Evolutionary conservation across 2,113 vertebrate genomes (phyloP), one percentile per base, ranked within the genome.

Genomic region (Oncorhynchus masou): DNA sequence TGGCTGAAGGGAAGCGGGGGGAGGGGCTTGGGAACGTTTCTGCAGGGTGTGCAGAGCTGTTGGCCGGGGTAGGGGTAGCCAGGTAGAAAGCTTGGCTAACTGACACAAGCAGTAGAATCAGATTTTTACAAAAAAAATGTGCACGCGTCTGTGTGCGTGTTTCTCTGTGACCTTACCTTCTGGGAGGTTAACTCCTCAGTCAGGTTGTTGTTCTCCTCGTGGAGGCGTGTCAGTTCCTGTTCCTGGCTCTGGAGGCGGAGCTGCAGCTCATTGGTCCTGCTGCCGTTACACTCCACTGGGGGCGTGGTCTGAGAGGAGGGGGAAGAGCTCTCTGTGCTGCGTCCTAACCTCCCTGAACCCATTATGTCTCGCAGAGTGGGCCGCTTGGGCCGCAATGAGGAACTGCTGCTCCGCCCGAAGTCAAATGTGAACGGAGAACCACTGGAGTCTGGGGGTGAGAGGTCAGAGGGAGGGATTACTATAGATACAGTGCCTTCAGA

Each of bases 361-460:
- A 95, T 93, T 82, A 94, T 84, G 69, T 96, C 95, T 45, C 90
- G 92, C 7, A 95, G 84, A 79, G 92, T 83, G 0, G 95, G 95
- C 72, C 90, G 94, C 76, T 88, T 95, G 2, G 92, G 75, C 80
- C 95, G 95, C 3, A 93, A 83, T 0, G 95, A 82, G 3, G 49
- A 54, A 16, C 16, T 54, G 49, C 4, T 13, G 71, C 90, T 92
- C 24, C 95, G 95, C 68, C 90, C 94, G 81, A 97, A 96, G 82
- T 98, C 97, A 12, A 97, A 98, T 1, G 91, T 84, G 84, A 97
- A 97, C 4, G 95, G 92, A 5, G 95, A 95, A 74, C 94, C 92
- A 6, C 92, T 86, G 83, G 93, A 93, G 83, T 92, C 92, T 93
- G 82, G 76, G 64, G 68, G 49, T 74, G 24, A 74, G 51, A 78